These are phyloP conservation scores for Drosophila nr. fundita DNA, from an alignment of 2,888 invertebrate genomes.

Conservation along the genomic window DNA sequence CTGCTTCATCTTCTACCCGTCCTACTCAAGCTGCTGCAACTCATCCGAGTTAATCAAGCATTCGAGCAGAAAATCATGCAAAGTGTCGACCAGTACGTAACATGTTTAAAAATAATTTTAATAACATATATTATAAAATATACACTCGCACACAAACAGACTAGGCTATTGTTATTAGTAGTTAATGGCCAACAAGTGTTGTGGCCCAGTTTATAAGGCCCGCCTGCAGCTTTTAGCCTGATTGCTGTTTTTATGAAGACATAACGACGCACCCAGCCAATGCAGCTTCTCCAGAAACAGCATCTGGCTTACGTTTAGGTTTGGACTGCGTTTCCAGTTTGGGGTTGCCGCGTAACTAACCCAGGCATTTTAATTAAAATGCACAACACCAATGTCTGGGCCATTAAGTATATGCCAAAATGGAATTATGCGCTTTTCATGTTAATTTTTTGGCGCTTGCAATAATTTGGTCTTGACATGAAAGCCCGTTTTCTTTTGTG, in stretches of 20 bases:
- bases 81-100: constrained; percentile 68
- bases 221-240: constrained; percentile 51
- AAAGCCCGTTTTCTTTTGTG: constrained; percentile 12
- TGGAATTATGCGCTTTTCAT: constrained; percentile 55
- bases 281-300: constrained; percentile 41
- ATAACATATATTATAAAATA: constrained; percentile 70
- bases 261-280: constrained; percentile 64
- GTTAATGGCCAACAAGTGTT: constrained; percentile 54
- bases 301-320: constrained; percentile 22
- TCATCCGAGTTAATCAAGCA: constrained; percentile 53
- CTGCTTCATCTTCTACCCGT: not conserved
- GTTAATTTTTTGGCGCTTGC: constrained; percentile 63
- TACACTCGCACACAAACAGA: constrained; percentile 17
- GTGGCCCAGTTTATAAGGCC: constrained; percentile 74
- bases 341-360: constrained; percentile 42
- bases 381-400: constrained; percentile 43
- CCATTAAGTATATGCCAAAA: constrained; percentile 55
- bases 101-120: constrained; percentile 78
- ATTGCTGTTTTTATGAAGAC: constrained; percentile 80
- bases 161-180: constrained; percentile 63
- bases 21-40: not conserved
- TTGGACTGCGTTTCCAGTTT: not conserved
- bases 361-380: constrained; percentile 71
- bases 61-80: constrained; percentile 76
- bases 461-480: constrained; percentile 59